These are phyloP conservation scores for Cactoblastis cactorum DNA, from an alignment of 2,888 invertebrate genomes.

Conservation along the genomic window DNA sequence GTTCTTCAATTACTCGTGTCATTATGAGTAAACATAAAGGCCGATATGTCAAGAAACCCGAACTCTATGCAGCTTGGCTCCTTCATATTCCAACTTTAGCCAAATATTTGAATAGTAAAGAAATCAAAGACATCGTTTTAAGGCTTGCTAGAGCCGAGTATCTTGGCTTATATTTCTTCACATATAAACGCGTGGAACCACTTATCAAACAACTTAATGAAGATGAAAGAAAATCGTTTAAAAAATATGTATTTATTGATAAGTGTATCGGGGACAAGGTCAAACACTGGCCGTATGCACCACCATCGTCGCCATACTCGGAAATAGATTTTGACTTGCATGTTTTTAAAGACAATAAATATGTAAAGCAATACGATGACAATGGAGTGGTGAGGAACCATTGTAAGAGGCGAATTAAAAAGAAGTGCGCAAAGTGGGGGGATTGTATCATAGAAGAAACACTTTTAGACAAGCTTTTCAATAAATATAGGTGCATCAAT, in stretches of 20 bases:
- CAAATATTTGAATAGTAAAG: constrained; percentile 32
- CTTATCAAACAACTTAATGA: constrained; percentile 39
- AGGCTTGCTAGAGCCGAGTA: constrained; percentile 45
- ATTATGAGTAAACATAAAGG: constrained; percentile 40
- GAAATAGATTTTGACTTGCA: constrained; percentile 26
- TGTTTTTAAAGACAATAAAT: constrained; percentile 34
- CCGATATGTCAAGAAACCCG: constrained; percentile 41
- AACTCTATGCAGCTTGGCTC: constrained; percentile 41
- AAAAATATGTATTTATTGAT: constrained; percentile 44
- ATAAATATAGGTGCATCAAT: constrained; percentile 45
- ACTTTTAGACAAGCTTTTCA: constrained; percentile 45
- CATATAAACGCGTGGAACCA: constrained; percentile 45
- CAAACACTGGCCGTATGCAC: constrained; percentile 36
- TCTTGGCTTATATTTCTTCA: constrained; percentile 34
- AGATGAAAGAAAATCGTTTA: constrained; percentile 35
- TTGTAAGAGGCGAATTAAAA: not conserved
- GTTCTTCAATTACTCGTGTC: constrained; percentile 34
- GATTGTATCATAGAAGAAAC: constrained; percentile 20
- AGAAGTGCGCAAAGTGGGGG: constrained; percentile 2
- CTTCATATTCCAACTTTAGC: constrained; percentile 43
- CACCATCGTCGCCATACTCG: constrained; percentile 24
- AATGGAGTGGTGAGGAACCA: not conserved
- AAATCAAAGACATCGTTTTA: constrained; percentile 41
- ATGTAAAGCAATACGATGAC: constrained; percentile 19
- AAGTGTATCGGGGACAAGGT: constrained; percentile 35